Percentiles rank a stretch among this genome's conserved stretches.
phyloP scores from a whole-genome alignment of 2,113 vertebrate species.

The Phocoena phocoena region DNA sequence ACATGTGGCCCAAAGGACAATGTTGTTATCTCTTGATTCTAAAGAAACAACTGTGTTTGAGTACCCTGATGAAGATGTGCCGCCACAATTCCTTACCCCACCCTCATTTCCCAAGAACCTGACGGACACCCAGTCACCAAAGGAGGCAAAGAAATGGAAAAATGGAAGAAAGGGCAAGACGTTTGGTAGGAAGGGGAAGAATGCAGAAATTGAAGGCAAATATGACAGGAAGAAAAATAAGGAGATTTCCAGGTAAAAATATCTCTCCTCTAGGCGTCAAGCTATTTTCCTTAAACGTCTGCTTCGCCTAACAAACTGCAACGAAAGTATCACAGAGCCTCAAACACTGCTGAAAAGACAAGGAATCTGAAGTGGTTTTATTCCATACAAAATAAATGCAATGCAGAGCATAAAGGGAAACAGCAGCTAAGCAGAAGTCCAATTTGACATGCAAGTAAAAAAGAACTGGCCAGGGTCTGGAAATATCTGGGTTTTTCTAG shows the following conservation, averaged over 20 bases:
- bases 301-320: neutral
- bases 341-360: neutral
- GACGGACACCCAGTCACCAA: neutral
- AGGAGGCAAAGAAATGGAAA: neutral
- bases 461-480: neutral
- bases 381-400: neutral
- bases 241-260: neutral
- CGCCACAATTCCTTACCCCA: neutral
- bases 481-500: constrained; percentile 5
- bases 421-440: neutral
- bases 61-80: neutral
- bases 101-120: neutral
- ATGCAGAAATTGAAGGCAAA: neutral
- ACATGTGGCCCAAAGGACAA: neutral
- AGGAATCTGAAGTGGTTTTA: neutral
- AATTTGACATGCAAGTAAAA: neutral
- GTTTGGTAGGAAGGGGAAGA: neutral
- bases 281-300: neutral
- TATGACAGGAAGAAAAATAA: neutral
- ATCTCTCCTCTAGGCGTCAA: neutral
- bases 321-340: neutral
- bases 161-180: neutral
- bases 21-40: neutral
- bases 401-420: neutral
- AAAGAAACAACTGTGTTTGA: neutral